Base-by-base conservation (phyloP, 1,140 invertebrate genomes). In the Drosophila setifemur region DNA sequence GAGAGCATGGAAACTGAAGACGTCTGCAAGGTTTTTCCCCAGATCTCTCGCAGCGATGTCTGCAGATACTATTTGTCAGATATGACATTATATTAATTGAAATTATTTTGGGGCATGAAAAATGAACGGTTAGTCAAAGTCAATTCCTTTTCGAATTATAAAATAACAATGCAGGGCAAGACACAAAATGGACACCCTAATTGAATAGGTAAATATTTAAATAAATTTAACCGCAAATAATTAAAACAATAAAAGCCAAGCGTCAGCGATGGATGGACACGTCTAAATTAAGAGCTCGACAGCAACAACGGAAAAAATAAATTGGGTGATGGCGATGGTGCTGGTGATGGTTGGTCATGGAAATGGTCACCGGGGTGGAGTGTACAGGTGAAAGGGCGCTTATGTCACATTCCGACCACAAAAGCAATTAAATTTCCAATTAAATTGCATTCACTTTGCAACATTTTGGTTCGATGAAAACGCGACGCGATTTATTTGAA, bases 371-470 rank as follows among this genome's bases (percentile, higher is more conserved):
- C 21, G 23, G 33, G 23, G 45, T 63, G 39, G 31, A 37, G 18
- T 6, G 8, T 5, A 23, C 68, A 72, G 68, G 67, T 68, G 29
- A 50, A 58, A 52, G 68, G 71, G 50, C 29, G 31, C 73, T 49
- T 64, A 47, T 74, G 50, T 49, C 73, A 58, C 73, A 73, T 67
- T 68, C 25, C 67, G 28, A 81, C 85, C 85, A 85, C 85, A 88
- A 88, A 88, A 88, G 85, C 85, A 88, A 88, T 88, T 88, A 88
- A 88, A 88, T 88, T 86, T 85, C 85, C 75, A 88, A 88, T 88
- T 88, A 88, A 88, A 88, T 88, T 88, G 66, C 76, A 85, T 88
- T 88, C 70, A 87, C 66, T 82, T 60, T 70, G 50, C 57, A 69
- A 82, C 70, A 74, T 83, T 75, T 85, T 61, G 73, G 78, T 85